A percentile compares a stretch with the other conserved stretches of the same genome.
phyloP scores from a whole-genome alignment of 1,140 invertebrate genomes.

The Philotrypesis tridentata region DNA sequence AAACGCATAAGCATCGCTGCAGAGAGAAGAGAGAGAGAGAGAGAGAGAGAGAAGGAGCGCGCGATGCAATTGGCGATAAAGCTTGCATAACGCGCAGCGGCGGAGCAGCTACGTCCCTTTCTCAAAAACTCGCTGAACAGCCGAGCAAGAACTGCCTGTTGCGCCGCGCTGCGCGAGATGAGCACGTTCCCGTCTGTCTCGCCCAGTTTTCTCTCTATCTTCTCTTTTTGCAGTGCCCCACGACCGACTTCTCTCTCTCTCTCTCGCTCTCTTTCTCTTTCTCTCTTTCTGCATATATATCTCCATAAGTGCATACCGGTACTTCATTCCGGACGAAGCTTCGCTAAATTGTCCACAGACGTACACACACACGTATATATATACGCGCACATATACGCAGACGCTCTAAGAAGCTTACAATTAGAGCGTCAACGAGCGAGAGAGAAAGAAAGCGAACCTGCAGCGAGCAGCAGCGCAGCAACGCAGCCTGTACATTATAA shows the following conservation, averaged over 20 bases:
- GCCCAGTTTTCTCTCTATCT: background rate
- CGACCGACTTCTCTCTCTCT: background rate
- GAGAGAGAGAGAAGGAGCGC: too few relatives aligned
- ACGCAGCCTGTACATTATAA: slow-evolving; percentile 29
- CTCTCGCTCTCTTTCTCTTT: too few relatives aligned
- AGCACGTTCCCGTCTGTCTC: slow-evolving; percentile 15
- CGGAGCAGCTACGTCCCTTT: too few relatives aligned
- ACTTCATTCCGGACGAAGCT: too few relatives aligned
- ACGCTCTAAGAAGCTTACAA: background rate
- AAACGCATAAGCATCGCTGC: too few relatives aligned
- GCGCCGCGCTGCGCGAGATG: slow-evolving; percentile 6
- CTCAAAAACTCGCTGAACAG: background rate
- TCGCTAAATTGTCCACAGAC: background rate
- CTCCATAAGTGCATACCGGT: background rate
- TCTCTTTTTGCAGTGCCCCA: too few relatives aligned
- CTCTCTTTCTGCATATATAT: too few relatives aligned
- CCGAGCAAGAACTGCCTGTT: slow-evolving; percentile 12
- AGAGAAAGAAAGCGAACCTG: background rate
- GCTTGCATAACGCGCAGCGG: background rate
- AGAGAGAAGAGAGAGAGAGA: too few relatives aligned
- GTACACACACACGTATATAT: background rate
- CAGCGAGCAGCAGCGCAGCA: too few relatives aligned
- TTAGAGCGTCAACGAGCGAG: background rate
- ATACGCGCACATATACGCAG: too few relatives aligned
- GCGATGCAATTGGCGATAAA: background rate